These are phyloP conservation scores for Neostethus bicornis DNA, from an alignment of 2,797 vertebrate genomes.

Conservation along the genomic window DNA sequence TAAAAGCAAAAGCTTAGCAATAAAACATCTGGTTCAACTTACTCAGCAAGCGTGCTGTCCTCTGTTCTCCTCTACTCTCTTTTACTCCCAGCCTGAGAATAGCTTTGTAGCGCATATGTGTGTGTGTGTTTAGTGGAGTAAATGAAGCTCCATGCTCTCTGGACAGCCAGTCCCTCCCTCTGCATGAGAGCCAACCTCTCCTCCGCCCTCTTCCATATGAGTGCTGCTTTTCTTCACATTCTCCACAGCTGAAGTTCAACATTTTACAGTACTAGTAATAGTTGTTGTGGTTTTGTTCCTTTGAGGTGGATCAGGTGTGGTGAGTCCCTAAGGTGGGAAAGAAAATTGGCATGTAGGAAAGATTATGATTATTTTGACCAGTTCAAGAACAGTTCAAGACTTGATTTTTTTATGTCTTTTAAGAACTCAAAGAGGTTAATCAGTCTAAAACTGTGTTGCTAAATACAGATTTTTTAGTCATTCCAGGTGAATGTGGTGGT, in stretches of 20 bases:
- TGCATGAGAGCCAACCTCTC: conserved; percentile 62
- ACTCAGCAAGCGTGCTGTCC: conserved; percentile 51
- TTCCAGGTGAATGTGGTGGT: conserved; percentile 21
- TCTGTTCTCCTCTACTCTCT: conserved; percentile 46
- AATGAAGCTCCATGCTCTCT: conserved; percentile 74
- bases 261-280: background rate
- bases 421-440: background rate
- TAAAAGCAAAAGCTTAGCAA: background rate
- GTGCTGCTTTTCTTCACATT: conserved; percentile 25
- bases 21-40: conserved; percentile 43
- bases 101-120: conserved; percentile 44
- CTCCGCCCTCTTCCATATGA: conserved; percentile 63
- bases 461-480: conserved; percentile 2
- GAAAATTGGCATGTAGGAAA: conserved; percentile 6
- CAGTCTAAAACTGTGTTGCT: background rate
- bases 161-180: conserved; percentile 67
- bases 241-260: conserved; percentile 23
- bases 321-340: conserved; percentile 25
- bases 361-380: conserved; percentile 13
- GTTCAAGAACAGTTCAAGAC: background rate
- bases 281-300: conserved; percentile 4
- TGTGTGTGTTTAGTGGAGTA: conserved; percentile 56
- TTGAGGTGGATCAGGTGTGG: conserved; percentile 43
- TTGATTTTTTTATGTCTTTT: too few species aligned
- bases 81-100: conserved; percentile 61